Evolutionary conservation across 1,140 invertebrate species (phyloP), one percentile per base, ranked within the genome.

Genomic region (Caenorhabditis elegans): DNA sequence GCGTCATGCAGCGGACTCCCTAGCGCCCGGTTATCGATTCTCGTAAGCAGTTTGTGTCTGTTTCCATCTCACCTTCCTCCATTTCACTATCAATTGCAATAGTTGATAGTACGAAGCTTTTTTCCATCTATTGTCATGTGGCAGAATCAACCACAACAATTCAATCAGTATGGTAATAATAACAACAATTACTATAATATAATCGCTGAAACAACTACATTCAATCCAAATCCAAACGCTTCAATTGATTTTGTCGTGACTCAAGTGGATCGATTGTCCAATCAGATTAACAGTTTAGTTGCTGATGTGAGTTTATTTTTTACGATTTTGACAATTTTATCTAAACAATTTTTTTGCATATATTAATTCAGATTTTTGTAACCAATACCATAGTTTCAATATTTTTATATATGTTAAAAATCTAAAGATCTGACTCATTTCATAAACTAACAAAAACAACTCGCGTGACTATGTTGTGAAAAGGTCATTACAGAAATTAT

Each of bases 231-330:
- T 22, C 60, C 55, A 13, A 83, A 83, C 47, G 76, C 82, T 26
- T 83, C 82, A 1, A 83, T 83, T 8, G 82, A 83, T 49, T 43
- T 51, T 70, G 77, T 83, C 28, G 65, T 83, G 19, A 82, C 80
- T 17, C 82, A 83, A 70, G 80, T 83, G 19, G 76, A 83, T 70
- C 11, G 15, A 26, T 34, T 83, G 24, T 22, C 76, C 6, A 77
- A 77, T 28, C 55, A 75, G 28, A 83, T 83, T 36, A 83, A 83
- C 36, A 77, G 39, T 17, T 28, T 83, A n/a, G 26, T 36, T 3
- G 46, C 39, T 28, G 80, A 75, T 36, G 82, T 83, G 15, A 83
- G 76, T 82, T 60, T 39, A 17, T 31, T 10, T 8, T 0, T 55
- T 28, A 8, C 26, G 51, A 43, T 5, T 15, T 15, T 8, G 15